Percentiles rank a stretch among this genome's conserved stretches.
phyloP scores from a whole-genome alignment of 2,113 vertebrate genomes.

The Hucho hucho region DNA sequence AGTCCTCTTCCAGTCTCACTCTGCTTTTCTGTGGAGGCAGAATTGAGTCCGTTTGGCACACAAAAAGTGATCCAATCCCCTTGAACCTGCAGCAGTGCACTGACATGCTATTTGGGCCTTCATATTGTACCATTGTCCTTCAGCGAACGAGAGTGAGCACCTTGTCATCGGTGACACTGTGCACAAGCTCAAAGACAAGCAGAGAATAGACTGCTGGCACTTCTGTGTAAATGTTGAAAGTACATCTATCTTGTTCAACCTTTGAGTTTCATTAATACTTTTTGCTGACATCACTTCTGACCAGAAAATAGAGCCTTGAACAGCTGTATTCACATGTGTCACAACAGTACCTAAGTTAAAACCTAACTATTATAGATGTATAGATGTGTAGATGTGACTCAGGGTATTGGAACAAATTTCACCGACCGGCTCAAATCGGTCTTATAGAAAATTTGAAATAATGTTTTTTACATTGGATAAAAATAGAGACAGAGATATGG shows the following conservation, averaged over 20 bases:
- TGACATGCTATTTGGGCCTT: constrained; percentile 61
- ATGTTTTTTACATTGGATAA: too few species aligned
- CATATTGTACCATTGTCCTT: constrained; percentile 60
- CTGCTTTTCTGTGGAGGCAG: constrained; percentile 75
- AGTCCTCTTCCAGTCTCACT: constrained; percentile 72
- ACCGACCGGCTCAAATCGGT: too few species aligned
- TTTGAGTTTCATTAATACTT: too few species aligned
- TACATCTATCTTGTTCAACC: constrained; percentile 4
- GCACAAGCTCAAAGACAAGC: constrained; percentile 33
- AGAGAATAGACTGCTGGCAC: not conserved
- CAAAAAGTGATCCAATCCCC: constrained; percentile 72
- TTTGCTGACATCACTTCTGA: not conserved
- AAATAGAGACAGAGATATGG: too few species aligned
- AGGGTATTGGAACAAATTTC: not conserved
- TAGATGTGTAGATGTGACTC: not conserved
- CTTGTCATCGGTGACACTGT: constrained; percentile 51
- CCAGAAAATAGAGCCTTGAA: not conserved
- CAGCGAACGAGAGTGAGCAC: constrained; percentile 7
- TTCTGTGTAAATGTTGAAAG: constrained; percentile 46
- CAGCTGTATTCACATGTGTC: not conserved
- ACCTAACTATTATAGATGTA: not conserved
- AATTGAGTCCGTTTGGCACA: constrained; percentile 70
- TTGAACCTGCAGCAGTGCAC: constrained; percentile 63
- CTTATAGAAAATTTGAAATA: too few species aligned
- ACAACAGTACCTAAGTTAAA: not conserved